Base-by-base conservation (phyloP, 1,140 invertebrate species). In the Hesperophylax magnus region DNA sequence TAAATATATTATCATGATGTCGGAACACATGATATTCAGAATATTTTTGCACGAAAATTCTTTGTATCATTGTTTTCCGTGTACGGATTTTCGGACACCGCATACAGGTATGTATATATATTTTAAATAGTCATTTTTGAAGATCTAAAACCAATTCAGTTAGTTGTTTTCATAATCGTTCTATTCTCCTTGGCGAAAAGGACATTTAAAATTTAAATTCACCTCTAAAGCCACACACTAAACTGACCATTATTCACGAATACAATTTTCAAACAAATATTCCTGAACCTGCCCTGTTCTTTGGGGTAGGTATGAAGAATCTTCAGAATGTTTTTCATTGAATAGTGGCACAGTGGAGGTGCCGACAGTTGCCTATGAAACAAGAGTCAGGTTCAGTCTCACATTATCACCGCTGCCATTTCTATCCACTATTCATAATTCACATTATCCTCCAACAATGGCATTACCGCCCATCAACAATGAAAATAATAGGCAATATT, bases 381-480 rank as follows among this genome's bases (percentile, higher is more conserved):
- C 69, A 72, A 72, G 72, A 76, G 56, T 61, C 72, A 76, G 58
- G 56, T 76, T 76, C 39, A 14, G 56, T 61, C n/a, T 60, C 31
- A 31, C 22, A 76, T 76, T 58, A 76, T 34, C 31, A 1, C 24
- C 9, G 72, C 39, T 47, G 39, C 39, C 11, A 47, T 47, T 47
- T 47, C 39, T 11, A 47, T 47, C 4, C 17, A 34, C 72, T 58
- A 58, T 60, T 76, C 56, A 58, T 76, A 58, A 60, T 18, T 76
- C 20, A 31, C 34, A 58, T 60, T 61, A 58, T 60, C 54, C 4
- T 8, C 39, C 18, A 20, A 76, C 9, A 76, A 76, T 60, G 60
- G 56, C 58, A 58, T 39, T 9, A 60, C 54, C 54, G 72, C 72
- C 72, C 72, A 76, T 76, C 72, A 60, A 76, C 72, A 76, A 56